These are phyloP conservation scores for Rhyacophila evoluta DNA, from an alignment of 2,888 invertebrate species.

Conservation along the genomic window DNA sequence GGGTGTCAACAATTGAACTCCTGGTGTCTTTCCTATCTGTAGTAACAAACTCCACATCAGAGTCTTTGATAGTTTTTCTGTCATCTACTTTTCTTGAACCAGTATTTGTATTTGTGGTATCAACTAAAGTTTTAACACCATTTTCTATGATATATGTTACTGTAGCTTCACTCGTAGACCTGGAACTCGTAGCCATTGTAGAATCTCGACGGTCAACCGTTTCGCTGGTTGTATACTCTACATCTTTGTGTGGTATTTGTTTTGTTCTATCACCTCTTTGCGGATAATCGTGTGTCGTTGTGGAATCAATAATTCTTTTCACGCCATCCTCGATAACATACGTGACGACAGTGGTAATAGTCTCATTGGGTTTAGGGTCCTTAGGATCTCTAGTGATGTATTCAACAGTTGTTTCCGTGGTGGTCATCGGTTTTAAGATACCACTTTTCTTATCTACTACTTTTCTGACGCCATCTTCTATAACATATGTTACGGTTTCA, in stretches of 20 bases:
- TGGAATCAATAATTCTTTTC: conserved; percentile 35
- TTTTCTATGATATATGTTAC: conserved; percentile 28
- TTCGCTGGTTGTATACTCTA: not conserved
- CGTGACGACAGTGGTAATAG: not conserved
- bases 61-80: not conserved
- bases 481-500: conserved; percentile 23
- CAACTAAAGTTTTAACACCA: conserved; percentile 35
- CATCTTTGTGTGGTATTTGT: not conserved
- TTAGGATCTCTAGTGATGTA: not conserved
- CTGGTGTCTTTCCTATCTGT: conserved; percentile 19
- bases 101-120: conserved; percentile 34
- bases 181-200: not conserved
- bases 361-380: not conserved
- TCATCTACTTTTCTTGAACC: conserved; percentile 33
- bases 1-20: not conserved
- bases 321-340: conserved; percentile 47
- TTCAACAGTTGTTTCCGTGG: not conserved
- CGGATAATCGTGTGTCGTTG: not conserved
- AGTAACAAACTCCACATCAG: conserved; percentile 9
- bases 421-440: not conserved
- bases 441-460: not conserved
- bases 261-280: not conserved
- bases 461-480: conserved; percentile 35
- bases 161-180: not conserved
- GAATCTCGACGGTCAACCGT: not conserved